phyloP scores from a whole-genome alignment of 2,113 vertebrate species.

The Myotis brandtii region DNA sequence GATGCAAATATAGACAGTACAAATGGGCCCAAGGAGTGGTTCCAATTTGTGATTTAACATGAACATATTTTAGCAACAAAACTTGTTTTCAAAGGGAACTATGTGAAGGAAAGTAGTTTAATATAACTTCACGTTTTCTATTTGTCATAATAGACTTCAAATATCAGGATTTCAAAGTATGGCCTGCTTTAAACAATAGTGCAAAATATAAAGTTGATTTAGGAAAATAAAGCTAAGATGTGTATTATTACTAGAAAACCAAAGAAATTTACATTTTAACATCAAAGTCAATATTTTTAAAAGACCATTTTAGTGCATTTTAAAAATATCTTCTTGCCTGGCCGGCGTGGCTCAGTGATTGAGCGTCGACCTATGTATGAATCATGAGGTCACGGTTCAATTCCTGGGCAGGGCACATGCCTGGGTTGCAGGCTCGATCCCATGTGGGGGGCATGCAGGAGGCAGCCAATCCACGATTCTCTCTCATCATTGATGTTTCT shows the following conservation, averaged over 20 bases:
- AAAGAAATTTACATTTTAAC: no score
- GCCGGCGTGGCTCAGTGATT: no score
- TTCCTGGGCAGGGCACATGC: no score
- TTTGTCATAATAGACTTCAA: constrained; percentile 42
- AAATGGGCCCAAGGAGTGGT: not conserved
- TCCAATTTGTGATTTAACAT: constrained; percentile 32
- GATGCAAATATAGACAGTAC: not conserved
- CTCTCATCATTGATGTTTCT: no score
- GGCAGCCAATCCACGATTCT: no score
- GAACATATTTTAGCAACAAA: constrained; percentile 48
- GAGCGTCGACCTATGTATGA: no score
- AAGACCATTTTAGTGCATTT: no score
- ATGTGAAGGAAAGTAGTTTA: constrained; percentile 54
- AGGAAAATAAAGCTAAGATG: not conserved
- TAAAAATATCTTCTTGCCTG: not conserved
- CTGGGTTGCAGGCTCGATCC: no score
- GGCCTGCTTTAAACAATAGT: not conserved
- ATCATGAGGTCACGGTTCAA: no score
- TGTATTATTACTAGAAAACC: constrained; percentile 44
- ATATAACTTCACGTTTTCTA: constrained; percentile 47
- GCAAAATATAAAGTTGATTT: constrained; percentile 41
- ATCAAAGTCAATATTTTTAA: no score
- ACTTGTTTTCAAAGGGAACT: constrained; percentile 34
- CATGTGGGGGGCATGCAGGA: no score
- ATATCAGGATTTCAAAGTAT: constrained; percentile 60